These are phyloP conservation scores for Hofmannophila pseudospretella DNA, from an alignment of 2,888 invertebrate genomes.

Conservation along the genomic window DNA sequence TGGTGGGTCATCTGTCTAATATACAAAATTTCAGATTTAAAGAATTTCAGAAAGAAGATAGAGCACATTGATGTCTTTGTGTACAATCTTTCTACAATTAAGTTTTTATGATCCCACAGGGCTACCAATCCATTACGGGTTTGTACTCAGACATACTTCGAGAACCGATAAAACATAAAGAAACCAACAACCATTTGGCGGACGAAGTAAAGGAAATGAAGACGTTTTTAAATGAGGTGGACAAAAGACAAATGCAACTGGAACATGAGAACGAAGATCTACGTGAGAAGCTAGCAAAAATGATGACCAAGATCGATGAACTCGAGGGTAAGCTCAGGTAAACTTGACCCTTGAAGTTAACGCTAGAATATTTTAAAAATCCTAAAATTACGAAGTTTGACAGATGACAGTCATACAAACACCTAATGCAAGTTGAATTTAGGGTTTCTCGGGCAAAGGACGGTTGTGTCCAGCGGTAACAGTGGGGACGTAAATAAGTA, in stretches of 20 bases:
- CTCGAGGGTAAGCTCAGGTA: conserved; percentile 63
- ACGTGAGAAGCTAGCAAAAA: conserved; percentile 45
- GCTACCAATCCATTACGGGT: conserved; percentile 59
- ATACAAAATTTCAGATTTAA: no score
- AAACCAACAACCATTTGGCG: conserved; percentile 16
- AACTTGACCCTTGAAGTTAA: conserved; percentile 14
- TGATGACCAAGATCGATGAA: conserved; percentile 51
- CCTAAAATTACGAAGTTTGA: no score
- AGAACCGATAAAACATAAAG: conserved; percentile 20
- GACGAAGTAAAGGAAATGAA: conserved; percentile 44
- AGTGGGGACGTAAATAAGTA: no score
- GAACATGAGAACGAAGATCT: conserved; percentile 48
- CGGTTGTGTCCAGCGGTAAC: no score
- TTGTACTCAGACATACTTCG: conserved; percentile 40
- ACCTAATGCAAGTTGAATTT: no score
- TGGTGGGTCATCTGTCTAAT: no score
- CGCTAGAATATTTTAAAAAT: no score
- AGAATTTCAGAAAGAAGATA: no score
- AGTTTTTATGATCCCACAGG: conserved; percentile 34
- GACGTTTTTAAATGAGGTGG: conserved; percentile 42
- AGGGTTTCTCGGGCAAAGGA: no score
- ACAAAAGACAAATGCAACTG: conserved; percentile 40
- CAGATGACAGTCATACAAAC: no score
- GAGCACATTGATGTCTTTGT: no score
- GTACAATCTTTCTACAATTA: no score